Evolutionary conservation across 2,797 vertebrate species (phyloP).

Genomic region (Tenualosa thibaudeaui): DNA sequence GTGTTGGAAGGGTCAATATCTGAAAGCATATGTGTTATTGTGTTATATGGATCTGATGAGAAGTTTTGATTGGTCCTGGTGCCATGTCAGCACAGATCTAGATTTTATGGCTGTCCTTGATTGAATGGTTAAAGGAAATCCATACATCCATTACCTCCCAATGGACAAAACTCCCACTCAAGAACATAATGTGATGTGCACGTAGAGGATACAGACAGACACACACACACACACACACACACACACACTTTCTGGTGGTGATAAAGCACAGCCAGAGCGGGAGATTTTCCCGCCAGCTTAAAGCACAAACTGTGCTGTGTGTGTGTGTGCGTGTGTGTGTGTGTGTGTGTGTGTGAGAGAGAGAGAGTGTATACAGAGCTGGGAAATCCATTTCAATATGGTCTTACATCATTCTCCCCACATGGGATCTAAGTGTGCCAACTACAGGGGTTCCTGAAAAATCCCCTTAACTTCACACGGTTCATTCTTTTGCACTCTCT

Average conservation of each 20-base stretch:
- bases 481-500: constrained; percentile 44
- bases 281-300: not conserved
- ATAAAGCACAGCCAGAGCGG: constrained; percentile 14
- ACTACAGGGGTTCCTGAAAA: constrained; percentile 16
- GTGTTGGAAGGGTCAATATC: not conserved
- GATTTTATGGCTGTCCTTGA: not conserved
- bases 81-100: not conserved
- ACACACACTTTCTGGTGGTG: constrained; percentile 1
- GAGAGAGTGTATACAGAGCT: constrained; percentile 1
- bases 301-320: not conserved
- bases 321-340: not conserved
- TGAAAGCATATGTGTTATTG: too few species aligned
- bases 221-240: constrained; percentile 35
- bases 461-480: not conserved
- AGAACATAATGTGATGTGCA: not conserved
- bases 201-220: not conserved
- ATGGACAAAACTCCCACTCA: not conserved
- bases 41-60: too few species aligned
- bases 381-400: constrained; percentile 35
- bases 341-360: too few species aligned
- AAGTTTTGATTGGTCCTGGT: not conserved
- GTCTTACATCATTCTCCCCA: constrained; percentile 35
- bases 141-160: not conserved
- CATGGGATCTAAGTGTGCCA: not conserved
- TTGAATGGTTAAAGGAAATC: not conserved